Percentiles rank a stretch among this genome's conserved stretches.
phyloP scores from a whole-genome alignment of 1,140 invertebrate species.

The Eubasilissa regina region DNA sequence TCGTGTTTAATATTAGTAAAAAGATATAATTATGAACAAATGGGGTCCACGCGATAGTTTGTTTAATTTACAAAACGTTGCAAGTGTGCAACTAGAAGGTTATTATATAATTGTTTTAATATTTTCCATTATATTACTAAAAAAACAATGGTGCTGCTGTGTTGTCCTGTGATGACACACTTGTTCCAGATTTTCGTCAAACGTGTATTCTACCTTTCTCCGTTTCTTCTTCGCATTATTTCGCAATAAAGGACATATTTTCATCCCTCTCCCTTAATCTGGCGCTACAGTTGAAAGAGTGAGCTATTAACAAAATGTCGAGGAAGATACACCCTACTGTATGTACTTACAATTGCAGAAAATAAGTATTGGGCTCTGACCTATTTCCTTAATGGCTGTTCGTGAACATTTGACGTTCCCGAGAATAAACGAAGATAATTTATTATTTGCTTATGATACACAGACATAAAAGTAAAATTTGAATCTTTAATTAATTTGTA shows the following conservation, averaged over 20 bases:
- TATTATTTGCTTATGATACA: too few relatives aligned
- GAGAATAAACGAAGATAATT: too few relatives aligned
- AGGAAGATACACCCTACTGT: not conserved
- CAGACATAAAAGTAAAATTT: too few relatives aligned
- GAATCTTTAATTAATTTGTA: too few relatives aligned
- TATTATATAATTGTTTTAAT: not conserved
- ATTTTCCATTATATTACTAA: not conserved
- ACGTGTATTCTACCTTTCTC: not conserved
- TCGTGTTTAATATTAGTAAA: too few relatives aligned
- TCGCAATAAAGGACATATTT: constrained; percentile 30
- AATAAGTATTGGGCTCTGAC: constrained; percentile 13
- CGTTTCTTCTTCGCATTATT: constrained; percentile 2
- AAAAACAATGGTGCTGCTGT: constrained; percentile 4
- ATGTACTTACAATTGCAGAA: constrained; percentile 19
- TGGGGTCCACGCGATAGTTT: too few relatives aligned
- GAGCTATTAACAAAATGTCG: constrained; percentile 23
- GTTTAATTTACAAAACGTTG: too few relatives aligned
- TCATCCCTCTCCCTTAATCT: constrained; percentile 29
- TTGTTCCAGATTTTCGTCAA: constrained; percentile 17
- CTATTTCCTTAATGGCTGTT: constrained; percentile 2
- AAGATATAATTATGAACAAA: too few relatives aligned
- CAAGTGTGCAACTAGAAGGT: too few relatives aligned
- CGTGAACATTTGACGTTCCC: too few relatives aligned
- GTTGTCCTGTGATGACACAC: constrained; percentile 9
- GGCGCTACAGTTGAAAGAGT: constrained; percentile 2